phyloP scores from a whole-genome alignment of 2,113 vertebrate genomes.

The Phoxinus phoxinus region DNA sequence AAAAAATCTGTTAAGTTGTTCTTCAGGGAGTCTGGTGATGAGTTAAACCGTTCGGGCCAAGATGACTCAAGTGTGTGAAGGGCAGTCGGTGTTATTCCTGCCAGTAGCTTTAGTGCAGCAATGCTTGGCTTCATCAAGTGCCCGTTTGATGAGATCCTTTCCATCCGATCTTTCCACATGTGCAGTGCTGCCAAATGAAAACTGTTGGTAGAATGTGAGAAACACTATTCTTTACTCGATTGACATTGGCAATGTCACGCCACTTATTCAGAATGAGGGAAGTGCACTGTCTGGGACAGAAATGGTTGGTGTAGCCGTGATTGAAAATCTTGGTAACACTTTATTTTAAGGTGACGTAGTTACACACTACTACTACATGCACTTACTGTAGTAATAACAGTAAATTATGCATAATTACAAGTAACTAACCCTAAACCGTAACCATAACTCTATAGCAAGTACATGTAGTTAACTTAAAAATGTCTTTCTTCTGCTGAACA shows the following conservation, averaged over 20 bases:
- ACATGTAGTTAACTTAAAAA: too few relatives aligned
- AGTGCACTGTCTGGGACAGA: conserved; percentile 39
- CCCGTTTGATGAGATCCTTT: conserved; percentile 63
- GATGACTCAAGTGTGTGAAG: conserved; percentile 61
- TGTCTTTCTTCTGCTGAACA: too few relatives aligned
- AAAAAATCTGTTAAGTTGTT: conserved; percentile 64
- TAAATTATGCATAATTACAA: too few relatives aligned
- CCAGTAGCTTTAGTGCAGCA: conserved; percentile 60
- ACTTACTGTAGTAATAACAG: too few relatives aligned
- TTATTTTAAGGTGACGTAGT: too few relatives aligned
- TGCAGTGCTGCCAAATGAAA: conserved; percentile 50
- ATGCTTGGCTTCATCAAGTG: conserved; percentile 57
- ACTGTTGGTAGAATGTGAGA: conserved; percentile 41
- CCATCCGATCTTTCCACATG: conserved; percentile 51
- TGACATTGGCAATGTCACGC: conserved; percentile 32
- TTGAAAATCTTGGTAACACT: not conserved
- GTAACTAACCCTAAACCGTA: too few relatives aligned
- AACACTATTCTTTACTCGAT: conserved; percentile 56
- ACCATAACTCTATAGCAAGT: too few relatives aligned
- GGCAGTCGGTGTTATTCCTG: conserved; percentile 62
- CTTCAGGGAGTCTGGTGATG: conserved; percentile 61
- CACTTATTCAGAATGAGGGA: conserved; percentile 43
- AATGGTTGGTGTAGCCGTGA: conserved; percentile 9
- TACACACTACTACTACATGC: too few relatives aligned
- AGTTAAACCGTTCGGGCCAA: conserved; percentile 66